A percentile compares a stretch with the other conserved stretches of the same genome.
Evolutionary conservation across 2,888 invertebrate genomes (phyloP).

Genomic region (Athalia cordata): DNA sequence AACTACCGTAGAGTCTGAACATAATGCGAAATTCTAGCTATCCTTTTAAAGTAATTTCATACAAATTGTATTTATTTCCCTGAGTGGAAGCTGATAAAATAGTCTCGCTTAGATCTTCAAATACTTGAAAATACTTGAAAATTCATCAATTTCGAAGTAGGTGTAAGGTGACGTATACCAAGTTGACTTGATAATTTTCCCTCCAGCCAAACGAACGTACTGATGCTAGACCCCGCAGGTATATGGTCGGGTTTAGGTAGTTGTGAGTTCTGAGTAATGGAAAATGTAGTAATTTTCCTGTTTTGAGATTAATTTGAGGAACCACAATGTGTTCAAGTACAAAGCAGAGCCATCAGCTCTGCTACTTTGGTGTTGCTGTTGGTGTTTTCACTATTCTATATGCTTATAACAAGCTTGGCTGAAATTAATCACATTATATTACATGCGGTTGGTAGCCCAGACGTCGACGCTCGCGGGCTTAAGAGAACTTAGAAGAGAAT

Average conservation of each 20-base stretch:
- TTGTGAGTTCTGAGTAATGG: neutral
- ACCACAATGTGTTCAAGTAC: constrained; percentile 35
- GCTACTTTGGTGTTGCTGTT: constrained; percentile 40
- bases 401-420: constrained; percentile 34
- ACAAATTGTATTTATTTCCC: neutral
- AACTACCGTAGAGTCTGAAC: constrained; percentile 25
- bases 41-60: no score
- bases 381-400: constrained; percentile 43
- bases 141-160: no score
- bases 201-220: neutral
- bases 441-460: constrained; percentile 43
- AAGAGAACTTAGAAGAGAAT: constrained; percentile 32
- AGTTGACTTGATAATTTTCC: no score
- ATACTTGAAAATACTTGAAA: no score
- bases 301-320: constrained; percentile 27
- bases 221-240: neutral
- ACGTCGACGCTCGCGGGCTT: constrained; percentile 18
- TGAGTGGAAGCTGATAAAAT: neutral
- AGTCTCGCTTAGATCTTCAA: no score
- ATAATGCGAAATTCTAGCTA: constrained; percentile 9
- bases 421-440: constrained; percentile 47
- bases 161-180: no score
- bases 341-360: constrained; percentile 32
- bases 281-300: constrained; percentile 31
- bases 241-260: neutral